Evolutionary conservation across 2,888 invertebrate species (phyloP), one percentile per base, ranked within the genome.

Genomic region (Caenorhabditis wallacei): DNA sequence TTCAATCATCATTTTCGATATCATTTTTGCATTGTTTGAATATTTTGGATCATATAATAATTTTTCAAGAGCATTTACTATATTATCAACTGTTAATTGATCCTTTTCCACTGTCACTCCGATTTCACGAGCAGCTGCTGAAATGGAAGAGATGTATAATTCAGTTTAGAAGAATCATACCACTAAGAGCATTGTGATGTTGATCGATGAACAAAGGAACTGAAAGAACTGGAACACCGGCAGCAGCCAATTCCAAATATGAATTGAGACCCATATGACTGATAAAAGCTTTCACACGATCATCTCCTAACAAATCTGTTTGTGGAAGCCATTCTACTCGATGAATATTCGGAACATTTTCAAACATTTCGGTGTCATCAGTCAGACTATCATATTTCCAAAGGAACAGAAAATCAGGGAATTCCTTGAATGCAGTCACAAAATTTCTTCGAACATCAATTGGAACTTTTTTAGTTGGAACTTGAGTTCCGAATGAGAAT

Each of bases 401-500:
- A 5, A 88, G 30, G 35, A 90, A 83, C n/a, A 68, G 24, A 46
- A 74, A 87, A 3, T 86, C 84, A 0, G 87, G 82, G 57, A 89
- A 89, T 18, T 82, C 51, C 26, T 81, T 69, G 76, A 90, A 89
- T 0, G 85, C 88, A 11, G 74, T 43, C 10, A 88, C 59, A 54
- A 88, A 81, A 35, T 79, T 71, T 43, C 20, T 69, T n/a, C 87
- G 80, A n/a, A 85, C 66, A 11, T 84, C 78, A 0, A 72, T 18
- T 2, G 88, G 84, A 24, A 88, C 68, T 37, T 30, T 54, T 16
- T 64, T 70, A 0, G 74, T 79, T 4, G 64, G 57, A 4, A 79
- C 72, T 66, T 86, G 86, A 24, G 88, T 85, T 63, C 89, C 89
- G 37, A 88, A 88, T 4, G 89, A 88, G 63, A 89, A 89, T 1